These are phyloP conservation scores for Python bivittatus DNA, from an alignment of 2,113 vertebrate genomes.

Conservation along the genomic window DNA sequence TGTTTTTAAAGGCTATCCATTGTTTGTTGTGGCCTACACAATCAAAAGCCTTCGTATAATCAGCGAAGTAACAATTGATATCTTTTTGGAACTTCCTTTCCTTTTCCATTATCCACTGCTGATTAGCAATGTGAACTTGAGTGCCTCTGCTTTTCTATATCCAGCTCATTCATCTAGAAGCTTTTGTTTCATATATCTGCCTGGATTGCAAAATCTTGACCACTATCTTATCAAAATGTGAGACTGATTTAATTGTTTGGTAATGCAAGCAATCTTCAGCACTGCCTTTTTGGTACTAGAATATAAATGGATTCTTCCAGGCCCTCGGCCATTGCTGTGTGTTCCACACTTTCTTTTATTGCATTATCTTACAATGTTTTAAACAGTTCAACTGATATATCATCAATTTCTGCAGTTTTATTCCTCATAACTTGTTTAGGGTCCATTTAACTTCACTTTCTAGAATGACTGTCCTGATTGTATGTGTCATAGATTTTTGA, in stretches of 20 bases:
- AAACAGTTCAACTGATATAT: too few species aligned
- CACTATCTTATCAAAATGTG: neutral
- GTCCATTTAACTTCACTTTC: too few species aligned
- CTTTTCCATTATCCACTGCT: neutral
- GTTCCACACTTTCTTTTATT: too few species aligned
- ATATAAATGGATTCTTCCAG: too few species aligned
- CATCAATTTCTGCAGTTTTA: too few species aligned
- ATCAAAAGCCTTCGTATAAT: neutral
- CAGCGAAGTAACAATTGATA: neutral
- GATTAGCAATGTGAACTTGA: neutral
- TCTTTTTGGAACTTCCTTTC: neutral
- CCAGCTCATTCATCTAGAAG: neutral
- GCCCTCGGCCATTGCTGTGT: too few species aligned
- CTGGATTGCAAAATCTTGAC: neutral
- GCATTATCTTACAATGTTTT: too few species aligned
- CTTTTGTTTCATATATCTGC: neutral
- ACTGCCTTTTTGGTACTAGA: neutral
- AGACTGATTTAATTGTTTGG: neutral
- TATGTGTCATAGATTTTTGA: too few species aligned
- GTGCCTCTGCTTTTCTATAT: neutral
- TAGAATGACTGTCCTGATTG: too few species aligned
- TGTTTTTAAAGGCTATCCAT: neutral
- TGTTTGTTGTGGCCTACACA: neutral
- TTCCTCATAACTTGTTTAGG: too few species aligned
- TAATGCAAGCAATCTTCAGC: neutral